phyloP scores from a whole-genome alignment of 2,888 invertebrate species.

The Eristalinus sepulchralis region DNA sequence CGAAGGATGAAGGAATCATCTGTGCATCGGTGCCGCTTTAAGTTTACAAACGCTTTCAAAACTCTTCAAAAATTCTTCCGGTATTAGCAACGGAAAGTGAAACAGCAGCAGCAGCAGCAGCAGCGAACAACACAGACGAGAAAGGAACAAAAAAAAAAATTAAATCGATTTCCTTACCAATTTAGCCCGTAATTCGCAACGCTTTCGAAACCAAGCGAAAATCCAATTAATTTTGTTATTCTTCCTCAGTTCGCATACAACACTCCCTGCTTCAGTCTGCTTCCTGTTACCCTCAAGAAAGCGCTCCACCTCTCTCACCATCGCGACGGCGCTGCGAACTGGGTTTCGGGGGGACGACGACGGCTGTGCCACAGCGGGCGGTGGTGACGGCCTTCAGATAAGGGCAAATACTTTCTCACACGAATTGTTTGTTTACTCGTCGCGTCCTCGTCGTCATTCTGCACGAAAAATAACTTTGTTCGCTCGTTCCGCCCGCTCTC shows the following conservation, averaged over 20 bases:
- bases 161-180: not conserved
- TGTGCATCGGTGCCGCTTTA: not conserved
- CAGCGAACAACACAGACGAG: not conserved
- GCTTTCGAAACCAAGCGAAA: constrained; percentile 65
- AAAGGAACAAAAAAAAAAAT: not conserved
- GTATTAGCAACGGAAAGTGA: not conserved
- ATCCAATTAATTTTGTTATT: constrained; percentile 65
- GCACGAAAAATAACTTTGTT: not conserved
- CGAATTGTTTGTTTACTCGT: constrained; percentile 38
- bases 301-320: not conserved
- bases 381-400: not conserved
- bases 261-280: not conserved
- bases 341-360: not conserved
- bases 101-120: not conserved
- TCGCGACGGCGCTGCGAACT: not conserved
- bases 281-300: constrained; percentile 3
- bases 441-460: not conserved
- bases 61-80: not conserved
- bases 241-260: constrained; percentile 4
- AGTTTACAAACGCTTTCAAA: not conserved
- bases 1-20: not conserved
- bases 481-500: not conserved
- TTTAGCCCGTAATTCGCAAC: constrained; percentile 39
- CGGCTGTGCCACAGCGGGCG: no score
- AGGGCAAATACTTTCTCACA: constrained; percentile 39